Base-by-base conservation (phyloP, 1,140 invertebrate species). In the Acromyrmex charruanus region DNA sequence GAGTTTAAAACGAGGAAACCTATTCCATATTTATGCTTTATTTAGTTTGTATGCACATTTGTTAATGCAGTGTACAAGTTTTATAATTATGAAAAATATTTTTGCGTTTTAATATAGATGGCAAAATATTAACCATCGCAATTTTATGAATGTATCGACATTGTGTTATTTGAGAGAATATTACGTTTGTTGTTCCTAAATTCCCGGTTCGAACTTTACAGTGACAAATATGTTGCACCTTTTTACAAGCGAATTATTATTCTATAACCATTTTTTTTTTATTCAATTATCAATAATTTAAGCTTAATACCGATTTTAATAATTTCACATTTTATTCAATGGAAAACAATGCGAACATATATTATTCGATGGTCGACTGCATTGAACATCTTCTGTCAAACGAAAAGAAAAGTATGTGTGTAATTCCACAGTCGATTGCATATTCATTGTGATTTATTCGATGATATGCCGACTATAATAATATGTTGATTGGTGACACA, bases 241-340 rank as follows among this genome's bases (percentile, higher is more conserved):
- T 82, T 82, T 82, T 71, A 72, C 18, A 21, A 59, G 25, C 49
- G 53, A 72, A 82, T 74, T 82, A 82, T 71, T 82, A 74, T 72
- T 74, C 25, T 39, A 82, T 72, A 16, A 7, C 28, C 16, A 0
- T 39, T 82, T 82, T 82, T 82, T 82, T 81, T 74, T 82, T 82
- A 82, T 82, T 72, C 35, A 72, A 74, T 61, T 68, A 55, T 14
- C 79, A 72, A 74, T 72, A 44, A 39, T 16, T 72, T 35, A 74
- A 74, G 71, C 53, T 59, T 21, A 72, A 71, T 81, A 5, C 16
- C n/a, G 9, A 69, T 69, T 69, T 71, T 53, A 82, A 59, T 59
- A 59, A 82, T 74, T 74, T 74, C 35, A 59, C 16, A 74, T 82
- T 81, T 82, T 59, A 82, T 71, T 81, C 18, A 10, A 16, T n/a